phyloP scores from a whole-genome alignment of 2,888 invertebrate genomes.

The Nomada hirtipes region DNA sequence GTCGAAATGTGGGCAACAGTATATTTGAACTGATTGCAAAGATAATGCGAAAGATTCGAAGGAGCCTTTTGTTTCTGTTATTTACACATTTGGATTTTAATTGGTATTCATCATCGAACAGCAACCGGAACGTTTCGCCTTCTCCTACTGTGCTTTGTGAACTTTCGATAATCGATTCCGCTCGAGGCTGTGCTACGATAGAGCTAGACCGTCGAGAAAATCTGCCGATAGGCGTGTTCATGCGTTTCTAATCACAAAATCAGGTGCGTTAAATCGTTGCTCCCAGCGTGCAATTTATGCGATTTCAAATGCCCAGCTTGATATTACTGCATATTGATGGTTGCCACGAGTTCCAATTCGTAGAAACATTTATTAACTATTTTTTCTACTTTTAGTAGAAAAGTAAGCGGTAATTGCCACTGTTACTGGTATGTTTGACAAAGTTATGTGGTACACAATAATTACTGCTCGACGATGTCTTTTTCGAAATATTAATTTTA shows the following conservation, averaged over 20 bases:
- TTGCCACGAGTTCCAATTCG: neutral
- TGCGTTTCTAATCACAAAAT: conserved; percentile 49
- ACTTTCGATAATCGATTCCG: conserved; percentile 65
- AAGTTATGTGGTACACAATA: neutral
- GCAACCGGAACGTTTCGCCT: conserved; percentile 31
- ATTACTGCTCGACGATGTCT: neutral
- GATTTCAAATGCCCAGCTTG: neutral
- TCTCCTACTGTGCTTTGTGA: conserved; percentile 40
- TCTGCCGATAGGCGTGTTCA: conserved; percentile 44
- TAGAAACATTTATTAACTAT: neutral
- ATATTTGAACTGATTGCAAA: neutral
- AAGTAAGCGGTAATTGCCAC: too few relatives aligned
- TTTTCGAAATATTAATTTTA: neutral
- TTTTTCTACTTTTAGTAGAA: neutral
- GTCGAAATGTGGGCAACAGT: neutral
- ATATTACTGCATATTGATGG: neutral
- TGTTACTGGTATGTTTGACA: neutral
- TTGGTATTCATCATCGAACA: conserved; percentile 3
- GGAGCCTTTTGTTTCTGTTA: neutral
- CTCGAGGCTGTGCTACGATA: conserved; percentile 47
- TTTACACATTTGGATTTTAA: neutral
- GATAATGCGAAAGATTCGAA: neutral
- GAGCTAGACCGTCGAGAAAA: conserved; percentile 38
- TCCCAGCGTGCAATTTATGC: conserved; percentile 14
- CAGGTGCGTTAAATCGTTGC: conserved; percentile 3